These are phyloP conservation scores for Cyprinodon brontotheroides DNA, from an alignment of 2,113 vertebrate species.

Conservation along the genomic window DNA sequence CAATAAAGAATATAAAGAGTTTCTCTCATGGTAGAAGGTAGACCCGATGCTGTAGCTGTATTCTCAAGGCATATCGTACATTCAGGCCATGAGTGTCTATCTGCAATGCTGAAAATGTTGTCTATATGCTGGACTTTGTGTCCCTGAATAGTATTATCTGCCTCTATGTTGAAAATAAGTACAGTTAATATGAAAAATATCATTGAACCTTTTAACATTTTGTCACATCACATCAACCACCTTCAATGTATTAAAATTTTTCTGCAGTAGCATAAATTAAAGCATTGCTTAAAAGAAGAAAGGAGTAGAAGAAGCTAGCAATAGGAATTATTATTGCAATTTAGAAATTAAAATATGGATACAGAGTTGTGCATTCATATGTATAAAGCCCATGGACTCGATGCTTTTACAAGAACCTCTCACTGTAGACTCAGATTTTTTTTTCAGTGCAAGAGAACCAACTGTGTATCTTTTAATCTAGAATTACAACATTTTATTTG, in stretches of 20 bases:
- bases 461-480: neutral
- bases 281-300: too few species aligned
- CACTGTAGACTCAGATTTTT: neutral
- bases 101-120: neutral
- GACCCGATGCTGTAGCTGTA: neutral
- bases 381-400: too few species aligned
- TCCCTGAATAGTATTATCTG: neutral
- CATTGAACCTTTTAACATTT: neutral
- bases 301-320: too few species aligned
- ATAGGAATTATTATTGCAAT: too few species aligned
- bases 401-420: too few species aligned
- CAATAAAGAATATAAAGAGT: neutral
- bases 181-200: neutral
- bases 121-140: neutral
- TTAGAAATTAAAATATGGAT: too few species aligned
- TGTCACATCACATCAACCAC: neutral
- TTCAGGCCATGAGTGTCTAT: neutral
- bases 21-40: neutral
- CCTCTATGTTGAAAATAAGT: neutral
- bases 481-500: neutral
- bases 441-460: neutral
- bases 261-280: too few species aligned
- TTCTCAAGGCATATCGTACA: neutral
- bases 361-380: too few species aligned
- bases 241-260: too few species aligned